phyloP scores from a whole-genome alignment of 2,113 vertebrate species.

The Gasterosteus aculeatus region DNA sequence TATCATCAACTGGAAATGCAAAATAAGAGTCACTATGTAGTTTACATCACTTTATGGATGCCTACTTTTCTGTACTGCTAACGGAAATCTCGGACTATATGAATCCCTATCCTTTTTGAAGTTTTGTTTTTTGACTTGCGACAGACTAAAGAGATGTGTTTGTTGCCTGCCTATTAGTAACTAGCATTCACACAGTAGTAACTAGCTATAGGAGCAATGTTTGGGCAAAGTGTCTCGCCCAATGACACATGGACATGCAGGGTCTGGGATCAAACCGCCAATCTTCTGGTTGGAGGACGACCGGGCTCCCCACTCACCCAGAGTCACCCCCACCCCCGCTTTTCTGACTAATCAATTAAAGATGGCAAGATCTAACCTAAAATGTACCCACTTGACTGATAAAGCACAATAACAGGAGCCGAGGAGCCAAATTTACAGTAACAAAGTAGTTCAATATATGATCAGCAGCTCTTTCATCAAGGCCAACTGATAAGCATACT shows the following conservation, averaged over 20 bases:
- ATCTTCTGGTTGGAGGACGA: too few species aligned
- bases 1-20: not conserved
- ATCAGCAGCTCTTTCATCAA: not conserved
- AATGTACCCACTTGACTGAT: not conserved
- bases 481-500: not conserved
- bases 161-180: not conserved
- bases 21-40: not conserved
- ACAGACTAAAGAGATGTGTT: not conserved
- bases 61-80: not conserved
- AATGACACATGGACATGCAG: too few species aligned
- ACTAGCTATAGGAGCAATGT: too few species aligned
- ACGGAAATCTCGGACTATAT: not conserved
- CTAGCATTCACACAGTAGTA: too few species aligned
- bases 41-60: not conserved
- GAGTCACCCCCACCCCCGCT: too few species aligned
- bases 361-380: not conserved
- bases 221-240: too few species aligned
- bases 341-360: not conserved
- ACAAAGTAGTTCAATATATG: not conserved
- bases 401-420: not conserved
- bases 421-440: not conserved
- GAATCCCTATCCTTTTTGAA: not conserved
- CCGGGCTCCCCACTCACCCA: too few species aligned
- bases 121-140: constrained; percentile 3
- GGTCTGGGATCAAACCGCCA: too few species aligned